These are phyloP conservation scores for Antrozous pallidus DNA, from an alignment of 2,797 vertebrate species.

Conservation along the genomic window DNA sequence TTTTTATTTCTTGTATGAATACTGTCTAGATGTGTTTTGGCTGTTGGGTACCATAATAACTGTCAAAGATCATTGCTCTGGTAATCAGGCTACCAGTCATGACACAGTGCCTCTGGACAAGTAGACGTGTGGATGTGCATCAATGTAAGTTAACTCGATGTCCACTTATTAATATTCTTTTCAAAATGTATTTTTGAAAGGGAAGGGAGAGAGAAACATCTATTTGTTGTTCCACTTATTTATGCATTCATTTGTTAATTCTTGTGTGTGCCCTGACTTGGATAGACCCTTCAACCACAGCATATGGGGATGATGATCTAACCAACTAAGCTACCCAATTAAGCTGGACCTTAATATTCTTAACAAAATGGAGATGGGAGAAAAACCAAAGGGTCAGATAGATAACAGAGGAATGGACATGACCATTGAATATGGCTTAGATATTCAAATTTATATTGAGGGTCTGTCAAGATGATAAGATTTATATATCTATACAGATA, in stretches of 20 bases:
- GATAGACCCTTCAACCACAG: background rate
- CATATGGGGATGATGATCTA: background rate
- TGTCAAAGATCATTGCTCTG: background rate
- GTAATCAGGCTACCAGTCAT: background rate
- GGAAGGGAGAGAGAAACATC: background rate
- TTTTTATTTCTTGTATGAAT: constrained; percentile 23
- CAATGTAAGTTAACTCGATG: background rate
- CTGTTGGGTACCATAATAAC: background rate
- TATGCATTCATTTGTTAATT: background rate
- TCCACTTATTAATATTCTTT: background rate
- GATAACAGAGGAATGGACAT: background rate
- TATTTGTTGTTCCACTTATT: background rate
- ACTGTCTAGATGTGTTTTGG: background rate
- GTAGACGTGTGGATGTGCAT: background rate
- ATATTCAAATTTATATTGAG: background rate
- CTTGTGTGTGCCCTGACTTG: background rate
- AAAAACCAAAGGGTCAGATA: background rate
- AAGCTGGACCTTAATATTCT: background rate
- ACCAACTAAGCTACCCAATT: background rate
- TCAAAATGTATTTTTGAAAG: background rate
- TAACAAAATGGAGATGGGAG: background rate
- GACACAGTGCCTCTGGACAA: background rate
- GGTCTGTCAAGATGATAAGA: background rate
- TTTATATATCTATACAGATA: background rate
- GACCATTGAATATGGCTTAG: background rate